Percentiles rank a stretch among this genome's conserved stretches.
These are phyloP conservation scores for Lochmaea capreae DNA, from an alignment of 2,888 invertebrate species.

Conservation along the genomic window DNA sequence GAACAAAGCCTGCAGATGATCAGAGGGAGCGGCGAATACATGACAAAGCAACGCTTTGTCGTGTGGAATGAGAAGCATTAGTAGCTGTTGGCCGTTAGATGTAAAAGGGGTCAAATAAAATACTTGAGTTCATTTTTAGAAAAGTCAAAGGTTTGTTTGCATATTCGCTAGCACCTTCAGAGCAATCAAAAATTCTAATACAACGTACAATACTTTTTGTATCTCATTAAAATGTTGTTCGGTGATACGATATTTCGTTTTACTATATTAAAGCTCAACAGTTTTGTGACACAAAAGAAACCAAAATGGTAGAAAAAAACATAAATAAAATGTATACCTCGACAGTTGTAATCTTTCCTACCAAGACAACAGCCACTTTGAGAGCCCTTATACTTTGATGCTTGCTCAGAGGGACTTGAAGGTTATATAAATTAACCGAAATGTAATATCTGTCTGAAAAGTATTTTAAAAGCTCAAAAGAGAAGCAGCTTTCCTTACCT, in stretches of 20 bases:
- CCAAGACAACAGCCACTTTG: constrained; percentile 32
- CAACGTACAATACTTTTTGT: background rate
- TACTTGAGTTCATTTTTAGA: background rate
- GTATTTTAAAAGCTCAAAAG: background rate
- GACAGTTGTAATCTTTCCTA: constrained; percentile 38
- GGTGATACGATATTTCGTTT: background rate
- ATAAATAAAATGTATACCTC: constrained; percentile 40
- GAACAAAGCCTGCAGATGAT: constrained; percentile 9
- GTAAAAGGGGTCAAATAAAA: background rate
- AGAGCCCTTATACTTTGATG: constrained; percentile 39
- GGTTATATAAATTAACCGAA: constrained; percentile 38
- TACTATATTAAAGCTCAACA: constrained; percentile 23
- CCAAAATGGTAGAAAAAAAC: constrained; percentile 18
- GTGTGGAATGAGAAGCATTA: constrained; percentile 7
- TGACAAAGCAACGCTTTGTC: constrained; percentile 1
- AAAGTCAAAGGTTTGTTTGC: background rate
- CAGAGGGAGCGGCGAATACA: background rate
- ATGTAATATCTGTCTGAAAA: constrained; percentile 26
- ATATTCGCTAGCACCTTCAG: too few relatives aligned
- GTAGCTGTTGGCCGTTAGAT: constrained; percentile 2
- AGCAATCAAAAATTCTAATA: too few relatives aligned
- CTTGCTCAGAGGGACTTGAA: constrained; percentile 29
- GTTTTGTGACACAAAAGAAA: constrained; percentile 23
- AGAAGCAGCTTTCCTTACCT: background rate
- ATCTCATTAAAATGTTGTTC: background rate